A percentile compares a stretch with the other conserved stretches of the same genome.
phyloP scores from a whole-genome alignment of 1,140 invertebrate species.

The Asbolus verrucosus region DNA sequence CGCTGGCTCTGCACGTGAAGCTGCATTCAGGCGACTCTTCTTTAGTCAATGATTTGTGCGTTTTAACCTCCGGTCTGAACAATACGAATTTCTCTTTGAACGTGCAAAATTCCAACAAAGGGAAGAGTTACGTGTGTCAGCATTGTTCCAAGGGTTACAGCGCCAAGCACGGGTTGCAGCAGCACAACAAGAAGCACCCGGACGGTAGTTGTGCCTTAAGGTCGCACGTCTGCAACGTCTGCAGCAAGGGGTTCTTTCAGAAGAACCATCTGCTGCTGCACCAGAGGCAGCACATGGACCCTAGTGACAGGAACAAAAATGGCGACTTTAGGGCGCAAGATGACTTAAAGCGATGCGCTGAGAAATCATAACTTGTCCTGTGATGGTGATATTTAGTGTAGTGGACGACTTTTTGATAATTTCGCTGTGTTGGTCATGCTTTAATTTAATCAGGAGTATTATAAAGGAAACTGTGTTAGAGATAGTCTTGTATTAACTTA shows the following conservation, averaged over 20 bases:
- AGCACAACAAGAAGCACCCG: constrained; percentile 80
- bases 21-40: constrained; percentile 86
- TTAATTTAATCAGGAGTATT: constrained; percentile 11
- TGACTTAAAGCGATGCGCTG: not conserved
- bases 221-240: constrained; percentile 85
- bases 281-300: constrained; percentile 84
- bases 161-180: constrained; percentile 82
- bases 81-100: constrained; percentile 63
- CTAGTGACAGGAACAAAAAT: constrained; percentile 61
- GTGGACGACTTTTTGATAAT: not conserved
- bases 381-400: constrained; percentile 56
- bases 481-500: constrained; percentile 32
- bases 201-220: constrained; percentile 84
- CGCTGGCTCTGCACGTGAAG: constrained; percentile 81
- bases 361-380: constrained; percentile 45
- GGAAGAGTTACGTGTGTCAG: constrained; percentile 85
- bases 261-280: constrained; percentile 85
- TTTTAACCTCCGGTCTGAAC: constrained; percentile 80
- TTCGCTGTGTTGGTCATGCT: not conserved
- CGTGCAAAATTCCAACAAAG: constrained; percentile 65
- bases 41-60: constrained; percentile 87
- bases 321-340: constrained; percentile 12
- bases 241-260: constrained; percentile 89
- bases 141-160: constrained; percentile 88
- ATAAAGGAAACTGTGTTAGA: not conserved